Evolutionary conservation across 2,888 invertebrate genomes (phyloP).

Genomic region (Leptopterna dolabrata): DNA sequence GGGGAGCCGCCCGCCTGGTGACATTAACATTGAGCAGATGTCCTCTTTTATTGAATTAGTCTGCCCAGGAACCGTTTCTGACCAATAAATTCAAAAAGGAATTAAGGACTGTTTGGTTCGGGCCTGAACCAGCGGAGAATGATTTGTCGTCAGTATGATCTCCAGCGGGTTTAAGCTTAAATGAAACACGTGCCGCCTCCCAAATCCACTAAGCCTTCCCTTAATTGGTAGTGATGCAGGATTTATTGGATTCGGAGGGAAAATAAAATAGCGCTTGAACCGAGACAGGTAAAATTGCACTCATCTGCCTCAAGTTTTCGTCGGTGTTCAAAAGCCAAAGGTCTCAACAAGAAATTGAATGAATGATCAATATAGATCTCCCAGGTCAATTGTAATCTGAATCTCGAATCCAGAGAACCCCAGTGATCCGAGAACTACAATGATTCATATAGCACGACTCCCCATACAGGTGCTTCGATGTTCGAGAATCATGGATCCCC

Average conservation of each 20-base stretch:
- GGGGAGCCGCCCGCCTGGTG: neutral
- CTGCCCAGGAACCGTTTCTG: neutral
- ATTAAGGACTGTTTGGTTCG: neutral
- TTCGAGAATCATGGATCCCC: too few relatives aligned
- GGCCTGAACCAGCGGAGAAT: neutral
- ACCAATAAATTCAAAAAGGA: neutral
- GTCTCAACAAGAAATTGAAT: neutral
- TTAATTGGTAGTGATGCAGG: neutral
- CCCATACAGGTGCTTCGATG: too few relatives aligned
- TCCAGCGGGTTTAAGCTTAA: neutral
- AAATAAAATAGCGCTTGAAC: neutral
- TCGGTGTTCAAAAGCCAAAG: neutral
- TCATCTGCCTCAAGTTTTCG: neutral
- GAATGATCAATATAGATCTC: too few relatives aligned
- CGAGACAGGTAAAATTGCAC: neutral
- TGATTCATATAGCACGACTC: too few relatives aligned
- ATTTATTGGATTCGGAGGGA: neutral
- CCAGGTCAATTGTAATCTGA: neutral
- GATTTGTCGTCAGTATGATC: slow-evolving; percentile 14
- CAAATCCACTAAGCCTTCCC: neutral
- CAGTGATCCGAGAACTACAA: too few relatives aligned
- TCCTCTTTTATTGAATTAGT: slow-evolving; percentile 28
- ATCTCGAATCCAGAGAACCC: too few relatives aligned
- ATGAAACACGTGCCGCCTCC: slow-evolving; percentile 6
- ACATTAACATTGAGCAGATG: slow-evolving; percentile 18